Evolutionary conservation across 2,113 vertebrate genomes (phyloP), one percentile per base, ranked within the genome.

Genomic region (Eulemur macaco): DNA sequence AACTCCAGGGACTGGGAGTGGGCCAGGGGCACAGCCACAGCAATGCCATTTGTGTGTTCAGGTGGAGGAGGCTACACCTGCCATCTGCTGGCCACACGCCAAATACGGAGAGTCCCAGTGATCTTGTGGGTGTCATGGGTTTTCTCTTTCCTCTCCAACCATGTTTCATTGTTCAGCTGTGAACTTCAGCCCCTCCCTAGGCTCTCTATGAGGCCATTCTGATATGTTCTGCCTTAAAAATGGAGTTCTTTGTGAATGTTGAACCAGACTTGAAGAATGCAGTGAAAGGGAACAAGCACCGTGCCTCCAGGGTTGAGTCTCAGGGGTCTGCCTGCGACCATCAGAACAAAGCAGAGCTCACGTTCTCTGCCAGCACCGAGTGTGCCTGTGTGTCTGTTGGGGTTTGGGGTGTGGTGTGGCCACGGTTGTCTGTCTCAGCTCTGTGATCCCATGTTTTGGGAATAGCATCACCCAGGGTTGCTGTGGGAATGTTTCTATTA

Each of bases 211-310:
- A 73, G 76, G 8, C 60, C 60, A 45, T 13, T 13, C 1, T 5
- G n/a, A 29, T 13, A 11, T 7, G 39, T 37, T 34, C 82, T 39
- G 50, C 83, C 17, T 68, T 85, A 11, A 95, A 34, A 50, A 34
- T 9, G 29, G 42, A 50, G 47, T 6, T 9, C 20, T 56, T 45
- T 8, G 12, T 86, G 86, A 76, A 31, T 9, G 18, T 3, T 34
- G 14, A 27, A 5, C 31, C 29, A 37, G 39, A n/a, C 34, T 7
- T n/a, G 50, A 63, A 74, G 83, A 25, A 29, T 3, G 2, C 5
- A 0, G 29, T 20, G 4, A 56, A 8, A 27, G 27, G 37, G 11
- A 29, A 29, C 14, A 23, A 27, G 64, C 0, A 0, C 45, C 31
- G 9, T 10, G 4, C 68, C 64, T 63, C 47, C 15, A 5, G 13